A percentile compares a stretch with the other conserved stretches of the same genome.
These are phyloP conservation scores for Clarias fuscus DNA, from an alignment of 2,797 vertebrate species.

Conservation along the genomic window DNA sequence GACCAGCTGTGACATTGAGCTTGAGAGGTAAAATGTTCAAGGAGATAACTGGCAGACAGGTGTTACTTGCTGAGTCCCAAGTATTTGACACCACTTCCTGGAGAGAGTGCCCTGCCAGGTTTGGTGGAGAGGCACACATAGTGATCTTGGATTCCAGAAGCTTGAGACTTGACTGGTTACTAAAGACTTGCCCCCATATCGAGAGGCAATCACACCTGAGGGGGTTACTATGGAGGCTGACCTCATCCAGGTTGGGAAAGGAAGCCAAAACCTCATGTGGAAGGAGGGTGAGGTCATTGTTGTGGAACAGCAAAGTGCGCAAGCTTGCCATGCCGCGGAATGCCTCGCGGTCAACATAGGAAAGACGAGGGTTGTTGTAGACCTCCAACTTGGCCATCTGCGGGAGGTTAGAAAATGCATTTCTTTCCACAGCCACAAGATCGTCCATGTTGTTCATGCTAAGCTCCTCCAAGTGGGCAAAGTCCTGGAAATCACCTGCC, in stretches of 20 bases:
- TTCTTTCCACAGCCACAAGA: conserved; percentile 72
- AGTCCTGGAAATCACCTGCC: conserved; percentile 77
- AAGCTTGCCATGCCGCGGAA: conserved; percentile 69
- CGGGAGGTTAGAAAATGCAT: conserved; percentile 77
- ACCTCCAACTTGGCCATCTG: conserved; percentile 79
- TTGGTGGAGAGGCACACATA: conserved; percentile 72
- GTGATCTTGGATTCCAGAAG: conserved; percentile 75
- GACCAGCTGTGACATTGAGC: conserved; percentile 71
- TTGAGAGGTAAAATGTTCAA: conserved; percentile 66
- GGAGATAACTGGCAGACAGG: conserved; percentile 77
- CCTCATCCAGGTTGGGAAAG: conserved; percentile 67
- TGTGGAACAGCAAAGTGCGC: conserved; percentile 75
- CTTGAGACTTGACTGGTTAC: conserved; percentile 71
- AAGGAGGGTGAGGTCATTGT: conserved; percentile 75
- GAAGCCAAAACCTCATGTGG: conserved; percentile 72
- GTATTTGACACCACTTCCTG: conserved; percentile 69
- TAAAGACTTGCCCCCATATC: conserved; percentile 73
- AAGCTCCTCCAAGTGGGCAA: conserved; percentile 79
- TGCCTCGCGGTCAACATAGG: conserved; percentile 75
- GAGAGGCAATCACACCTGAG: conserved; percentile 80
- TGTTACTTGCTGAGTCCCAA: conserved; percentile 65
- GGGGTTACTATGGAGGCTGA: conserved; percentile 78
- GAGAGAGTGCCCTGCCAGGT: conserved; percentile 70
- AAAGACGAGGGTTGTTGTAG: conserved; percentile 75
- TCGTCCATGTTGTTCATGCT: conserved; percentile 83